A percentile compares a stretch with the other conserved stretches of the same genome.
phyloP scores from a whole-genome alignment of 2,888 invertebrate species.

The Hydrotaea cyrtoneurina region DNA sequence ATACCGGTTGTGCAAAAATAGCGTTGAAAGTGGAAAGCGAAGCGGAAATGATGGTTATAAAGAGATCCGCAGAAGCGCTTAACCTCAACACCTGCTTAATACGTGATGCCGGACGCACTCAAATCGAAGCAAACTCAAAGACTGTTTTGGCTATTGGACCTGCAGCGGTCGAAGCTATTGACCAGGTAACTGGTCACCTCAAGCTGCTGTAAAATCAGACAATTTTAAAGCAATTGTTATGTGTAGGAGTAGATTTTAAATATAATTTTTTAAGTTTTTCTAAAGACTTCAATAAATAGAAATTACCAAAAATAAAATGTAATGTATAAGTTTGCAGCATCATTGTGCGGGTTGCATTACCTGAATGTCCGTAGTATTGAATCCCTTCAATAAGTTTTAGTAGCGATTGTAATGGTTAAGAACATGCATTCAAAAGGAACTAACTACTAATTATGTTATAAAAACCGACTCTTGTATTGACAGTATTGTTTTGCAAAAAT shows the following conservation, averaged over 20 bases:
- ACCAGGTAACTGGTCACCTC: constrained; percentile 92
- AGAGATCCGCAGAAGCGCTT: constrained; percentile 85
- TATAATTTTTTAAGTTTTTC: neutral
- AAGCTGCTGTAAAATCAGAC: constrained; percentile 86
- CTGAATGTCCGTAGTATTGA: too few relatives aligned
- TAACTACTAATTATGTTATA: too few relatives aligned
- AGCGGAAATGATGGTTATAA: constrained; percentile 86
- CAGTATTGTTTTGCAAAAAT: too few relatives aligned
- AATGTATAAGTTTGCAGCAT: too few relatives aligned
- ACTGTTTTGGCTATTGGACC: constrained; percentile 98
- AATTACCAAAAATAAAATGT: too few relatives aligned
- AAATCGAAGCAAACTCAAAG: constrained; percentile 92
- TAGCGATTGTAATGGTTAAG: too few relatives aligned
- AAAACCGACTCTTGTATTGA: too few relatives aligned
- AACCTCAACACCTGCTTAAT: constrained; percentile 89
- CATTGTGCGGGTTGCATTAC: too few relatives aligned
- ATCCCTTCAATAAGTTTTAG: too few relatives aligned
- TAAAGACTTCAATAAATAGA: neutral
- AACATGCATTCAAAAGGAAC: too few relatives aligned
- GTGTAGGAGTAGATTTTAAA: neutral
- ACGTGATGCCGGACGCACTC: constrained; percentile 95
- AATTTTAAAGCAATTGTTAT: neutral
- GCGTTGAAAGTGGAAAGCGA: constrained; percentile 91
- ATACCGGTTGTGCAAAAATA: constrained; percentile 92
- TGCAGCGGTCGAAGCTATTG: constrained; percentile 88